Evolutionary conservation across 2,888 invertebrate species (phyloP), one percentile per base, ranked within the genome.

Genomic region (Cephus nigrinus): DNA sequence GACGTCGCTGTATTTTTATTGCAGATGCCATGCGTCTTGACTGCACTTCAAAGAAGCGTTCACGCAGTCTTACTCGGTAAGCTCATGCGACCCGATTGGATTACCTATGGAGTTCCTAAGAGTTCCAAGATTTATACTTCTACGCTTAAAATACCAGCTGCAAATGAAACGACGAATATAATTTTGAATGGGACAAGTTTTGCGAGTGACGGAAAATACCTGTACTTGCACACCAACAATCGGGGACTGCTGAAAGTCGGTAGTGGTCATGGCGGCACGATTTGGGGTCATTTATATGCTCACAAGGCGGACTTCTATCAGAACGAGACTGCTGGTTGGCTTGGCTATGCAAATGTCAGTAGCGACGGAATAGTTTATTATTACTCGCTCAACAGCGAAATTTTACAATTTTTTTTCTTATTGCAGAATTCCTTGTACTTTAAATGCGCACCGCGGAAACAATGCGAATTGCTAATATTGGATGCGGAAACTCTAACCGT

Each of bases 161-260:
- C 40, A 40, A 90, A 90, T 80, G 93, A 93, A 81, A 88, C 93
- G 78, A 92, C 92, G 83, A 93, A 92, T 86, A 88, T 92, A 78
- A 88, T 92, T 33, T 84, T 93, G 75, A 91, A 91, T 80, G 90
- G 93, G 31, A 93, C 93, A 76, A 95, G 96, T 4, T 93, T 98
- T 87, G 96, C 97, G 11, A 97, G 97, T 83, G 98, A 99, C 92
- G 99, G 99, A 12, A 95, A 95, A 82, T 98, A 94, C 92, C 93
- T 99, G 76, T 99, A 98, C 92, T 93, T 99, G 36, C 95, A 97
- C 86, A 95, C 97, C 40, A 40, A 15, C 40, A 95, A 95, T 12
- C 95, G 95, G 86, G 97, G 98, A 1, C 93, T 99, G 73, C 93
- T 97, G 82, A 99, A 99, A 93, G 95, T 99, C 81, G 99, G 99